phyloP scores from a whole-genome alignment of 1,140 invertebrate genomes.

The Mizuhopecten yessoensis region DNA sequence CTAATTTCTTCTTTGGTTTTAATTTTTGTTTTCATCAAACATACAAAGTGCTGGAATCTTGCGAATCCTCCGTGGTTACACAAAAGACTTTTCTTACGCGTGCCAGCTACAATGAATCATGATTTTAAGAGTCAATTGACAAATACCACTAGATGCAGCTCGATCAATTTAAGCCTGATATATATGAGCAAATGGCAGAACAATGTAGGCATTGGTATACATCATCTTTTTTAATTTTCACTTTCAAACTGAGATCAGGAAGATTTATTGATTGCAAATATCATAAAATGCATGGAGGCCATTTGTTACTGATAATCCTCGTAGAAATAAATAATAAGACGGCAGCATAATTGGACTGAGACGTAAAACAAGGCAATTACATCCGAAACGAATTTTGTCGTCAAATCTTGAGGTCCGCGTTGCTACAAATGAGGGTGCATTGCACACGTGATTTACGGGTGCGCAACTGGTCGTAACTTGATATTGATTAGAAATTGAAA shows the following conservation, averaged over 20 bases:
- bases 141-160: neutral
- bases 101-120: neutral
- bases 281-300: neutral
- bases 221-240: neutral
- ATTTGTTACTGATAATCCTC: neutral
- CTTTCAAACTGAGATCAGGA: neutral
- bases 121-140: neutral
- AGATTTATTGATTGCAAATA: neutral
- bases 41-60: neutral
- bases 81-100: neutral
- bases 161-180: neutral
- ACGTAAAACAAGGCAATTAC: conserved; percentile 2
- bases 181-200: neutral
- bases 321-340: neutral
- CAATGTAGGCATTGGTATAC: neutral
- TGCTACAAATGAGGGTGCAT: neutral
- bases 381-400: neutral
- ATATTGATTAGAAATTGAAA: neutral
- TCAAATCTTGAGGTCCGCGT: neutral
- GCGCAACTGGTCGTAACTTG: neutral
- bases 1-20: neutral
- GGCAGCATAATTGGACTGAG: conserved; percentile 18
- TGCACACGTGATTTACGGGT: neutral
- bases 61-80: neutral
- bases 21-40: neutral